phyloP scores from a whole-genome alignment of 2,113 vertebrate genomes.

The Uria aalge region DNA sequence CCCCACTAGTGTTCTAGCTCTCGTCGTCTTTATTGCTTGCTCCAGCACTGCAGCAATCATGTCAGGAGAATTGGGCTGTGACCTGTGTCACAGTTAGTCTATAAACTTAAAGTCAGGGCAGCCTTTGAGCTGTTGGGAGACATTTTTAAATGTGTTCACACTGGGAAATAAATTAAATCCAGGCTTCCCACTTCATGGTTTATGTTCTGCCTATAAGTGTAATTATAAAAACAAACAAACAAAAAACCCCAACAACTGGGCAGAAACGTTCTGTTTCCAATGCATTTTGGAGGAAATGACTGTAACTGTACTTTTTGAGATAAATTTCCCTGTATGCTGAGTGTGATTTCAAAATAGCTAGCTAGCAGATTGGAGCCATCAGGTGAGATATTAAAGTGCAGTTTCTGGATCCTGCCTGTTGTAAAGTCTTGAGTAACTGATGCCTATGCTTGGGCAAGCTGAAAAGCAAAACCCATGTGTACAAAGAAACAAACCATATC shows the following conservation, averaged over 20 bases:
- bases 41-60: neutral
- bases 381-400: neutral
- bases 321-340: neutral
- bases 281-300: neutral
- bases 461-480: neutral
- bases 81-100: neutral
- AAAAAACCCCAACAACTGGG: neutral
- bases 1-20: neutral
- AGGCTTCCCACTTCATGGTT: neutral
- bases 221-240: neutral
- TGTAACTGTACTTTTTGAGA: neutral
- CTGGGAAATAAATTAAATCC: neutral
- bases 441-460: neutral
- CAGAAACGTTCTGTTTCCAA: neutral
- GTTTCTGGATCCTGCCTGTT: neutral
- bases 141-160: neutral
- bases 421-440: neutral
- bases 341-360: neutral
- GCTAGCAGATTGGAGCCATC: neutral
- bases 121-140: neutral
- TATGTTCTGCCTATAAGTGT: neutral
- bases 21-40: neutral
- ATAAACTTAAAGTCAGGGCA: neutral
- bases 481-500: neutral
- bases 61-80: neutral